These are phyloP conservation scores for Fulmarus glacialis DNA, from an alignment of 2,113 vertebrate genomes.

Conservation along the genomic window DNA sequence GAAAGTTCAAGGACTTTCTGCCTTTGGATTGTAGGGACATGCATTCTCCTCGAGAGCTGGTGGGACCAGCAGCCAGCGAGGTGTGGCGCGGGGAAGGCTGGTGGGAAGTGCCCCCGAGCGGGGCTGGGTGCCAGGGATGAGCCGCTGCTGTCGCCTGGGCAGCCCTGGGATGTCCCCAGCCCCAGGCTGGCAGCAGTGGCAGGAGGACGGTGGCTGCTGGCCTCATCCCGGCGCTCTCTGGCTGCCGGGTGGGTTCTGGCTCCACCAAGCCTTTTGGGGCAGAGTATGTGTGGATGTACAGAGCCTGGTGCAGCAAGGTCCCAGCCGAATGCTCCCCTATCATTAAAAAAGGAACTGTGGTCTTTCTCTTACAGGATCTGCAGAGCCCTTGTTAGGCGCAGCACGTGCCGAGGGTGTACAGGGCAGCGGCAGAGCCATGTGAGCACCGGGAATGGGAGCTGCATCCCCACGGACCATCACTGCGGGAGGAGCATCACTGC, in stretches of 20 bases:
- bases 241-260: background rate
- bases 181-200: background rate
- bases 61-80: background rate
- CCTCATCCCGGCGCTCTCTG: accelerated
- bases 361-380: accelerated
- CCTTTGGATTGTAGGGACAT: background rate
- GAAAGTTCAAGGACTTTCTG: constrained; percentile 60
- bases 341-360: background rate
- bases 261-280: background rate
- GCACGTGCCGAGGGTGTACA: accelerated
- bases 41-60: background rate
- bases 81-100: background rate
- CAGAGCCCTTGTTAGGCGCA: background rate
- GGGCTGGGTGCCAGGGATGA: background rate
- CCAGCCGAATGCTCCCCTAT: accelerated
- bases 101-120: background rate
- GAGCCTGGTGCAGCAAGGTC: background rate
- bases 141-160: background rate
- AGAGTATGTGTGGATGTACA: background rate
- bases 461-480: background rate
- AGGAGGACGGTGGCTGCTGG: background rate
- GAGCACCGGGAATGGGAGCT: background rate
- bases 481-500: accelerated
- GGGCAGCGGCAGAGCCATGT: accelerated
- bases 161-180: background rate